Percentiles rank a stretch among this genome's conserved stretches.
Evolutionary conservation across 2,113 vertebrate genomes (phyloP).

Genomic region (Conger conger): DNA sequence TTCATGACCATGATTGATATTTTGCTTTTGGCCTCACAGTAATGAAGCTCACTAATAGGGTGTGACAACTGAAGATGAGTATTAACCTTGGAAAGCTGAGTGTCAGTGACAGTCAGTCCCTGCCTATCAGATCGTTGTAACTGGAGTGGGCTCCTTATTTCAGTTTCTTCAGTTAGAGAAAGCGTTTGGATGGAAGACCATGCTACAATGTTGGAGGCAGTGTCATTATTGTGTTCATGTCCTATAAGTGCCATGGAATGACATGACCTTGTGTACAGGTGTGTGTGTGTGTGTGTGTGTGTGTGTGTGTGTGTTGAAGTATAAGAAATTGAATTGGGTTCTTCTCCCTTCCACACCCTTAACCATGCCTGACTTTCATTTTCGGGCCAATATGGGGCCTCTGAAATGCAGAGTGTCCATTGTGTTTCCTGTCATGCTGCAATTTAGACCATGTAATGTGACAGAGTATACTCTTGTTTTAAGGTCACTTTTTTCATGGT

Average conservation of each 20-base stretch:
- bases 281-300: background rate
- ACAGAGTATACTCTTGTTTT: background rate
- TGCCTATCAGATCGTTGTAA: background rate
- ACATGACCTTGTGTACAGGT: background rate
- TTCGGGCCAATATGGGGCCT: background rate
- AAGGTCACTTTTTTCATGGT: background rate
- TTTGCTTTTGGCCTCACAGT: background rate
- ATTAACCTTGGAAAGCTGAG: background rate
- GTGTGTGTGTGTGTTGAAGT: background rate
- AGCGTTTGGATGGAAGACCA: background rate
- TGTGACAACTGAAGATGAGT: slow-evolving; percentile 1
- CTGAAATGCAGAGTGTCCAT: background rate
- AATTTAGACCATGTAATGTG: background rate
- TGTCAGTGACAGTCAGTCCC: background rate
- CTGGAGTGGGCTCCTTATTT: background rate
- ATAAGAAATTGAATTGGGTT: background rate
- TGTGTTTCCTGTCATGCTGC: background rate
- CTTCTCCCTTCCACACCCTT: background rate
- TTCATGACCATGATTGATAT: background rate
- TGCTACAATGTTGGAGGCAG: background rate
- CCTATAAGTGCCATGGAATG: background rate
- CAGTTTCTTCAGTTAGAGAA: background rate
- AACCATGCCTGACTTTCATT: background rate
- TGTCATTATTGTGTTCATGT: background rate
- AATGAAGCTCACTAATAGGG: slow-evolving; percentile 9